Evolutionary conservation across 2,888 invertebrate genomes (phyloP).

Genomic region (Mesorhabditis sp.): DNA sequence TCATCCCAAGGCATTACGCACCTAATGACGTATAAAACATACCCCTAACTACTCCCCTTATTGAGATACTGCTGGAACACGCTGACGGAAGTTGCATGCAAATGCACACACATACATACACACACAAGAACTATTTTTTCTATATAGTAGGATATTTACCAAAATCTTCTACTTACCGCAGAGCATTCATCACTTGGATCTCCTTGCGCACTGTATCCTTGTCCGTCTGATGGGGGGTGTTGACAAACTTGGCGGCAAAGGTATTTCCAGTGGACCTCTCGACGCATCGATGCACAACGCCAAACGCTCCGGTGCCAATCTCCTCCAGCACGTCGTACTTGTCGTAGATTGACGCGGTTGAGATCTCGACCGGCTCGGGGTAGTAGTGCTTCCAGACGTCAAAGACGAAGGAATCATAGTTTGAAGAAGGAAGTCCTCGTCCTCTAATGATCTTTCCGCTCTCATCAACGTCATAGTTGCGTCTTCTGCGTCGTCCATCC

Average conservation of each 20-base stretch:
- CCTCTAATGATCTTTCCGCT: constrained; percentile 75
- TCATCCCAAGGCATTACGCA: too few relatives aligned
- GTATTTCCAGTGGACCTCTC: constrained; percentile 93
- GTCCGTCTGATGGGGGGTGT: constrained; percentile 75
- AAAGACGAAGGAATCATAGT: constrained; percentile 94
- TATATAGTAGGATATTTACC: neutral
- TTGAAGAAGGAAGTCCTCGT: constrained; percentile 70
- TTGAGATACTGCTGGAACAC: too few relatives aligned
- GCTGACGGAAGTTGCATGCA: too few relatives aligned
- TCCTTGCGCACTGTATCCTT: constrained; percentile 91
- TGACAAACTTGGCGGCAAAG: constrained; percentile 97
- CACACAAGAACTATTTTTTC: too few relatives aligned
- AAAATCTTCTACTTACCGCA: constrained; percentile 12
- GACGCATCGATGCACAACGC: constrained; percentile 94
- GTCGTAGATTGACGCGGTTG: constrained; percentile 88
- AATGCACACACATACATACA: too few relatives aligned
- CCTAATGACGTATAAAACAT: too few relatives aligned
- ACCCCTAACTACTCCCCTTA: too few relatives aligned
- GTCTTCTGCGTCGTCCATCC: constrained; percentile 27
- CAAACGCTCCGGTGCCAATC: constrained; percentile 94
- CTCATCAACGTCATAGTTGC: constrained; percentile 38
- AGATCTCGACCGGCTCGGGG: constrained; percentile 94
- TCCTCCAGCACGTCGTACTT: constrained; percentile 98
- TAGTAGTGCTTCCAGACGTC: constrained; percentile 96
- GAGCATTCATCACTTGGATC: constrained; percentile 50